Conservation (phyloP, 1,140 invertebrate species). For the Kradibia gibbosae region DNA sequence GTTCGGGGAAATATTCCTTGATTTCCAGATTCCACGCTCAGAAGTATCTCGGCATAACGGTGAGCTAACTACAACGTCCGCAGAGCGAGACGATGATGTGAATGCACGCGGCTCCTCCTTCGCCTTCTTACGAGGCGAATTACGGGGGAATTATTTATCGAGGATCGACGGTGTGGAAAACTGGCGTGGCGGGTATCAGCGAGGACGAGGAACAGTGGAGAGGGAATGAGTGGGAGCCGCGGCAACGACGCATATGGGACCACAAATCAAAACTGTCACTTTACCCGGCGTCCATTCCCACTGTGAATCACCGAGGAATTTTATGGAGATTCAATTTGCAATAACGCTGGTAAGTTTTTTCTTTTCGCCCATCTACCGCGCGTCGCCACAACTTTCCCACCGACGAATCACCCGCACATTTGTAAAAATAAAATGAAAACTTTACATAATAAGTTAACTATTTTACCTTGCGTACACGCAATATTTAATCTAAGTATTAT, state of each 20-base stretch:
- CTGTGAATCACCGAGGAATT: conserved; percentile 19
- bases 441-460: conserved; percentile 16
- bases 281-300: conserved; percentile 32
- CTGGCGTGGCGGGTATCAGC: conserved; percentile 58
- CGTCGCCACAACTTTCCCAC: neutral
- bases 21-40: conserved; percentile 47
- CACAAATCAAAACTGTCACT: conserved; percentile 47
- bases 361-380: no score
- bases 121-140: no score
- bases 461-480: neutral
- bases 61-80: conserved; percentile 10
- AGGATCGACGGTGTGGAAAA: no score
- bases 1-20: conserved; percentile 36
- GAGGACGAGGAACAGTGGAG: conserved; percentile 34
- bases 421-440: conserved; percentile 1
- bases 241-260: neutral
- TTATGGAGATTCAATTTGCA: conserved; percentile 45
- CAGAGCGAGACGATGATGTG: conserved; percentile 21
- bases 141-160: conserved; percentile 67
- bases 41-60: conserved; percentile 39
- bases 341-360: conserved; percentile 19
- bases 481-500: conserved; percentile 8
- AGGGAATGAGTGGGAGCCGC: neutral
- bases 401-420: neutral
- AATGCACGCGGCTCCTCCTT: neutral